Evolutionary conservation across 1,140 invertebrate genomes (phyloP), one percentile per base, ranked within the genome.

Genomic region (Platyscapa corneri): DNA sequence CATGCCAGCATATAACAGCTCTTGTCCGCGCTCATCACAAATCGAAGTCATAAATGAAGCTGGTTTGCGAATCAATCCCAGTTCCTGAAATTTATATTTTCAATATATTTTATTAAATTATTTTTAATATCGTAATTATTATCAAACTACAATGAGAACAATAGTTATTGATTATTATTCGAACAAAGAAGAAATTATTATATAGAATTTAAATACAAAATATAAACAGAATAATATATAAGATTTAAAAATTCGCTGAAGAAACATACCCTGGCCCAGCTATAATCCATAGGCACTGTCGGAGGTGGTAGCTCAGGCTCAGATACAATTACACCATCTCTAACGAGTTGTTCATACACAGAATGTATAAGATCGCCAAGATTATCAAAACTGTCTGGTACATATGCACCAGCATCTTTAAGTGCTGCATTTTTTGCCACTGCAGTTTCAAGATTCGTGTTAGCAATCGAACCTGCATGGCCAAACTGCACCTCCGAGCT

Each of bases 11-110:
- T 99, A 99, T 34, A 98, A 94, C 32, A 99, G 94, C 93, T 99
- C 99, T 90, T 99, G 98, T 12, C 99, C 99, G 89, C 99, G 95
- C 93, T 99, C 99, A 94, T 99, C 99, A 93, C 99, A 99, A 90
- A 99, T 99, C 34, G 97, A 98, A 27, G 99, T 99, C 97, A 99
- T 99, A 92, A 99, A 99, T 0, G 98, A 99, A 0, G 99, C 99
- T 56, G 99, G 99, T 92, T 99, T 99, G 65, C 99, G 95, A 90
- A 99, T 99, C 0, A 99, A 93, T 27, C 99, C 99, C 74, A 99
- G 94, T 94, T 99, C 99, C 96, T 97, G 90, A 1, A 92, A 89
- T 49, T 42, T 7, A 65, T 37, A 3, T 78, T 60, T 27, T 79
- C 10, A 42, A 27, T 42, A 27, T 42, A 39, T 18, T 70, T 0